A percentile compares a stretch with the other conserved stretches of the same genome.
Evolutionary conservation across 1,140 invertebrate genomes (phyloP).

Genomic region (Drosophila nasuta): DNA sequence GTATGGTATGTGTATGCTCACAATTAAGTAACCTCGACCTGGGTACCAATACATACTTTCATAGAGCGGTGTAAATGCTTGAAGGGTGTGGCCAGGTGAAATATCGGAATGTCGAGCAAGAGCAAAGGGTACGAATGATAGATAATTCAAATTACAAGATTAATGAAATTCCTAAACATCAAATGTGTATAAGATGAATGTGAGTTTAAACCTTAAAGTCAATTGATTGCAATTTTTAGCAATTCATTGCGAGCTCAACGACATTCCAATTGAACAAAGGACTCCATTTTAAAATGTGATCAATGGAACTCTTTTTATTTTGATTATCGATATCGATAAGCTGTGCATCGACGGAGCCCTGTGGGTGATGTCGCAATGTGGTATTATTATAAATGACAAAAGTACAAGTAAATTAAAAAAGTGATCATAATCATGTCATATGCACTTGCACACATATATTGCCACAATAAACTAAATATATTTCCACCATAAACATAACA

Average conservation of each 20-base stretch:
- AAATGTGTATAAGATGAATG: conserved; percentile 2
- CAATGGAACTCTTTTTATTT: not conserved
- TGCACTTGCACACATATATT: not conserved
- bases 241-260: conserved; percentile 3
- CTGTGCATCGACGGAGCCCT: not conserved
- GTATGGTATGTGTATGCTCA: conserved; percentile 13
- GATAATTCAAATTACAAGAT: conserved; percentile 11
- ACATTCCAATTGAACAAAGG: not conserved
- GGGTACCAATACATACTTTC: conserved; percentile 3
- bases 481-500: conserved; percentile 9
- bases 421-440: not conserved
- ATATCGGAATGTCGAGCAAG: conserved; percentile 23
- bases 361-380: not conserved
- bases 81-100: conserved; percentile 32
- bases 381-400: not conserved
- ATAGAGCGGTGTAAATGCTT: not conserved
- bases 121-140: conserved; percentile 10
- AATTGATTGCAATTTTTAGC: conserved; percentile 12
- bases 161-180: conserved; percentile 6
- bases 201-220: not conserved
- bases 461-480: not conserved
- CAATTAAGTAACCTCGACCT: conserved; percentile 32
- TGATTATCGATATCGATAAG: too few species aligned
- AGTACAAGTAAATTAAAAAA: not conserved
- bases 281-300: not conserved